Percentiles rank a stretch among this genome's conserved stretches.
Conservation (phyloP, 2,797 vertebrate species). For the Danionella dracula region DNA sequence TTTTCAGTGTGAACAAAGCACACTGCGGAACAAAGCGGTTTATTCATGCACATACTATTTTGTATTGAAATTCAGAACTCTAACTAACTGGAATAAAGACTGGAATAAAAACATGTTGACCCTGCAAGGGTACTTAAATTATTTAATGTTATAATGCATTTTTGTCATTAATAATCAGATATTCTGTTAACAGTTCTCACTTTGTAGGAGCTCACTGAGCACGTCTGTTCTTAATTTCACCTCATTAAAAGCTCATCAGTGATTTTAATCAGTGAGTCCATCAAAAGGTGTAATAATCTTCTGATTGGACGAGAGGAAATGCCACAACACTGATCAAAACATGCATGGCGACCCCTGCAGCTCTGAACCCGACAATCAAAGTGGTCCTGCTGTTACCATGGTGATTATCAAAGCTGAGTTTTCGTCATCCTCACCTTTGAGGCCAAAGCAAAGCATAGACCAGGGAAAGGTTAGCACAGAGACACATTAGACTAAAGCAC, state of each 20-base stretch:
- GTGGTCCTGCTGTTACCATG: conserved; percentile 1
- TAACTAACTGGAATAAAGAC: too few relatives aligned
- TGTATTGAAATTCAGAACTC: too few relatives aligned
- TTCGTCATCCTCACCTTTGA: conserved; percentile 13
- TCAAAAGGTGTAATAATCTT: conserved; percentile 33
- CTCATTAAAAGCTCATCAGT: conserved; percentile 62
- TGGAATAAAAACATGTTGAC: neutral
- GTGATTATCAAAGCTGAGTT: neutral
- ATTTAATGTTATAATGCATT: neutral
- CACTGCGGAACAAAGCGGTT: too few relatives aligned
- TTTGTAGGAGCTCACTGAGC: neutral
- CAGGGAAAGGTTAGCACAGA: neutral
- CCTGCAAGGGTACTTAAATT: neutral
- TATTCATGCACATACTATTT: too few relatives aligned
- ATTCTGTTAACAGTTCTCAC: neutral
- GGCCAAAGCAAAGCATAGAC: neutral
- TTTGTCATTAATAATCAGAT: neutral
- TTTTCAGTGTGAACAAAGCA: too few relatives aligned
- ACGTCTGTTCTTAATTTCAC: conserved; percentile 11
- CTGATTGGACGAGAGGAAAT: conserved; percentile 38
- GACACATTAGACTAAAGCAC: neutral
- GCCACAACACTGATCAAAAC: conserved; percentile 21
- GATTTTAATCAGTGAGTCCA: conserved; percentile 59
- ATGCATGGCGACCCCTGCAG: neutral
- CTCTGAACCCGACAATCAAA: conserved; percentile 5